These are phyloP conservation scores for Argyresthia albistria DNA, from an alignment of 2,888 invertebrate genomes.

Conservation along the genomic window DNA sequence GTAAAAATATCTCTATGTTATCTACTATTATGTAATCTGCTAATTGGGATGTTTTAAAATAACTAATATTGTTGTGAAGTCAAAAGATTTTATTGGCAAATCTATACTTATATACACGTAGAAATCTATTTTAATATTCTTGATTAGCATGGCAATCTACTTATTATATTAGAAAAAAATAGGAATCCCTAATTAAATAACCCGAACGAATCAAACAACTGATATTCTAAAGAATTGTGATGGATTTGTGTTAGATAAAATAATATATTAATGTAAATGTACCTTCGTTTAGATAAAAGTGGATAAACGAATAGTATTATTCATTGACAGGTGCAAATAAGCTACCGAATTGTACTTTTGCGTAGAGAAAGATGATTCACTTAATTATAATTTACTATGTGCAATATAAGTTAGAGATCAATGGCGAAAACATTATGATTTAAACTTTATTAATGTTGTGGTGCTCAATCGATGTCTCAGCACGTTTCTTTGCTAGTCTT, in stretches of 20 bases:
- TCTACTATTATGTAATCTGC: neutral
- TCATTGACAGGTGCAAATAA: neutral
- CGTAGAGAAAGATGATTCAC: neutral
- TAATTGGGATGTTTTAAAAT: slow-evolving; percentile 17
- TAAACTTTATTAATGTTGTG: neutral
- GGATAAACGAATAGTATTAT: neutral
- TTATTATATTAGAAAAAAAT: neutral
- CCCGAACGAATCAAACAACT: slow-evolving; percentile 59
- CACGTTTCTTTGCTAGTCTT: slow-evolving; percentile 4
- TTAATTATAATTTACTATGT: neutral
- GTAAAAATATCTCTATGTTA: too few relatives aligned
- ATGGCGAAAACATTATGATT: neutral
- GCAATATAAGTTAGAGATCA: neutral
- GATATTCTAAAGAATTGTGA: slow-evolving; percentile 72
- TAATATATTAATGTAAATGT: slow-evolving; percentile 20
- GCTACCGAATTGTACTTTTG: neutral
- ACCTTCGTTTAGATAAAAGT: neutral
- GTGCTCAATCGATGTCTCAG: slow-evolving; percentile 1
- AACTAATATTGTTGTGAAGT: slow-evolving; percentile 40
- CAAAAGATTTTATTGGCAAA: slow-evolving; percentile 67
- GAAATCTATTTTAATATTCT: slow-evolving; percentile 48
- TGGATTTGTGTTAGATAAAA: slow-evolving; percentile 58
- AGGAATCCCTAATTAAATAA: neutral
- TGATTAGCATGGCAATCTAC: neutral
- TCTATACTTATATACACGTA: slow-evolving; percentile 14